A percentile compares a stretch with the other conserved stretches of the same genome.
These are phyloP conservation scores for Dicyrtomina minuta DNA, from an alignment of 2,888 invertebrate species.

Conservation along the genomic window DNA sequence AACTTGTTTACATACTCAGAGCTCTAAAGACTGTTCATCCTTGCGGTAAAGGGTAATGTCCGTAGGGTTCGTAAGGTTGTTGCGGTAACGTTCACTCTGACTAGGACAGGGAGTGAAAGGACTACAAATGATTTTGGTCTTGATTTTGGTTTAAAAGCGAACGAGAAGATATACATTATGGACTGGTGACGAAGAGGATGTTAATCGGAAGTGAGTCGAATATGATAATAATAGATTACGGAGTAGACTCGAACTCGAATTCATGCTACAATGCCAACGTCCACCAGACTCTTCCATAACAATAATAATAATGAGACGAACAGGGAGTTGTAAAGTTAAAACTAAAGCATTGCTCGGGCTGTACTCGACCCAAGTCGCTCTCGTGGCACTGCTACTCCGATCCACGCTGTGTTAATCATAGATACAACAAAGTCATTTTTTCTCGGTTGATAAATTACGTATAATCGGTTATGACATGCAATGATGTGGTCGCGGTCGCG, in stretches of 20 bases:
- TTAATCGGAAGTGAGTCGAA: constrained; percentile 1
- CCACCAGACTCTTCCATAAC: neutral
- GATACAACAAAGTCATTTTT: constrained; percentile 13
- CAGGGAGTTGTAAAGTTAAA: too few relatives aligned
- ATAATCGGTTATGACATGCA: constrained; percentile 23
- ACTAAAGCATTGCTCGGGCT: neutral
- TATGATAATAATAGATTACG: neutral
- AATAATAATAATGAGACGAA: too few relatives aligned
- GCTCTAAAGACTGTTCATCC: neutral
- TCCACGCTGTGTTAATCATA: neutral
- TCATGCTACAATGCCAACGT: neutral
- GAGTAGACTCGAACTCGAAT: neutral
- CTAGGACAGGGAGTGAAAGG: neutral
- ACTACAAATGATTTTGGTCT: too few relatives aligned
- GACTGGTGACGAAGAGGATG: neutral
- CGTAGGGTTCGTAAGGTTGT: neutral
- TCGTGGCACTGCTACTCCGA: neutral
- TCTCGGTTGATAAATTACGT: neutral
- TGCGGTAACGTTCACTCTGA: too few relatives aligned
- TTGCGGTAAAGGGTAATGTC: neutral
- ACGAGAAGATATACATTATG: neutral
- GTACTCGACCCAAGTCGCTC: constrained; percentile 3
- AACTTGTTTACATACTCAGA: neutral
- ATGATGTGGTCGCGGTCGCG: neutral
- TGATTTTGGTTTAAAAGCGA: neutral